Evolutionary conservation across 2,888 invertebrate species (phyloP), one percentile per base, ranked within the genome.

Genomic region (Thymelicus sylvestris): DNA sequence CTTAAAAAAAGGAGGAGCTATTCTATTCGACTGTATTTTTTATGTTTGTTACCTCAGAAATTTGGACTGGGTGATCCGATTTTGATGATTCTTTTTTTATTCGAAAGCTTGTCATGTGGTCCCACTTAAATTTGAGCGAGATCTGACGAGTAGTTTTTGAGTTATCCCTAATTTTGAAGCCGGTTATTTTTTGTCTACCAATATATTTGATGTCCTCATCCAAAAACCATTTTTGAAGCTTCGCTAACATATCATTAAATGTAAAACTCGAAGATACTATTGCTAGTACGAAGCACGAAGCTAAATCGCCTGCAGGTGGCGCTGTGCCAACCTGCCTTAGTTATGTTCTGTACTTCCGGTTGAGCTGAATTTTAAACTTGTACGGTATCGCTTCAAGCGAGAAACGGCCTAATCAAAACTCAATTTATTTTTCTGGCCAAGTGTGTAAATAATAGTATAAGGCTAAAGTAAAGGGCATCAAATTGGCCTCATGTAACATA

Each of bases 291-390:
- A 15, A 64, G 64, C 64, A 52, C 48, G 38, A 52, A 38, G 64
- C 64, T 64, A 64, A 64, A 63, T 48, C 63, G 64, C 10, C 63
- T 48, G 64, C 64, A 64, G 64, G 64, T 64, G 64, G 64, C 64
- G 64, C 8, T 39, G 50, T 64, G 64, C 64, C 64, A 64, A 64
- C 38, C 38, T 64, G 39, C 60, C 52, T 64, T 64, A 64, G 50
- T 64, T 64, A 64, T 64, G 52, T 39, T 52, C 38, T 39, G 38
- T 10, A 50, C 64, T 48, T 64, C 64, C 64, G 50, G 38, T 64
- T 52, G 41, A 60, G 41, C 41, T 60, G 41, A 15, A 41, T 41
- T 60, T 60, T 60, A 60, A 60, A 57, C 57, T 57, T 38, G 57
- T 57, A 19, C 57, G 38, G 31, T 38, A 38, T 13, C 38, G 31